Conservation (phyloP, 1,140 invertebrate genomes). For the Grapholita molesta region DNA sequence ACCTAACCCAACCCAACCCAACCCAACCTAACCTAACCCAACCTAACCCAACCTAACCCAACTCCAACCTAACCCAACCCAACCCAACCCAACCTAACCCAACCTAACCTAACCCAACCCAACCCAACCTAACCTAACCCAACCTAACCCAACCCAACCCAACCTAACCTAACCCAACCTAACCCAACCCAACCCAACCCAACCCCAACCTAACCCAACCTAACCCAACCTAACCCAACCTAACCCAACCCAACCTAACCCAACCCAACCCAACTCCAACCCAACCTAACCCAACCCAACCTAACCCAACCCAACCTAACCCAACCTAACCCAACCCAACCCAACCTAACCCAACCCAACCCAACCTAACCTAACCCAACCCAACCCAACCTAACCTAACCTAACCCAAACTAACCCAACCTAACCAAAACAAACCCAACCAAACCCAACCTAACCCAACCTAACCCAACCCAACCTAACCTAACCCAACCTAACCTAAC, state of each 20-base stretch:
- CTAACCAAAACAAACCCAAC: no score
- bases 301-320: not conserved
- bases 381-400: slow-evolving; percentile 4
- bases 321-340: slow-evolving; percentile 2
- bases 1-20: slow-evolving; percentile 22
- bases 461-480: no score
- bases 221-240: not conserved
- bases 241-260: not conserved
- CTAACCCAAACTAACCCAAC: not conserved
- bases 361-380: slow-evolving; percentile 15
- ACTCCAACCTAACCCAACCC: slow-evolving; percentile 26
- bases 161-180: slow-evolving; percentile 20
- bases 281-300: not conserved
- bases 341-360: slow-evolving; percentile 27
- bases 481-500: no score
- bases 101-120: slow-evolving; percentile 17
- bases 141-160: slow-evolving; percentile 3
- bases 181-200: slow-evolving; percentile 21
- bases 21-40: slow-evolving; percentile 22
- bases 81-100: slow-evolving; percentile 18
- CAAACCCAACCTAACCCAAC: no score
- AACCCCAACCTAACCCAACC: not conserved
- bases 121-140: slow-evolving; percentile 25
- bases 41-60: slow-evolving; percentile 20
- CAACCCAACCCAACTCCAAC: not conserved